Evolutionary conservation across 2,888 invertebrate species (phyloP).

Genomic region (Dorcus hopei): DNA sequence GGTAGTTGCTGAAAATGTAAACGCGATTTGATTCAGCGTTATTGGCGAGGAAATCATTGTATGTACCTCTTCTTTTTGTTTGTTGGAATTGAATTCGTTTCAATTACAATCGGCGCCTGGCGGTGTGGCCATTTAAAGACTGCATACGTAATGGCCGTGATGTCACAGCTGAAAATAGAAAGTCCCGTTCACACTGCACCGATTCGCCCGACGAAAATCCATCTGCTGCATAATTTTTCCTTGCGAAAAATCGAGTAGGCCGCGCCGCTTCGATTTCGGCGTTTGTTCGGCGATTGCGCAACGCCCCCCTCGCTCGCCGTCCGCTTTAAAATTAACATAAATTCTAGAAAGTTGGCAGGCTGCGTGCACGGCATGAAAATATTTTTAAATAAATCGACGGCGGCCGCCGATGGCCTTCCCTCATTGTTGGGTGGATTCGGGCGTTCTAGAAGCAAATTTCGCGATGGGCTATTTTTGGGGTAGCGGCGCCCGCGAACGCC

Average conservation of each 20-base stretch:
- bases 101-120: slow-evolving; percentile 17
- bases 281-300: too few species aligned
- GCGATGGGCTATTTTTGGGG: too few species aligned
- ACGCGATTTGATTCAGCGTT: too few species aligned
- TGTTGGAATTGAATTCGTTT: not conserved
- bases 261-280: too few species aligned
- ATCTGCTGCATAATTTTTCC: not conserved
- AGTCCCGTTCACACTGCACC: slow-evolving; percentile 36
- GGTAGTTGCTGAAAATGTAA: too few species aligned
- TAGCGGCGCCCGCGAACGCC: too few species aligned
- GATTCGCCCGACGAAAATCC: not conserved
- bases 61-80: too few species aligned
- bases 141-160: slow-evolving; percentile 59
- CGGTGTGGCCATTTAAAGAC: slow-evolving; percentile 57
- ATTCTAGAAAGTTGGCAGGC: slow-evolving; percentile 1
- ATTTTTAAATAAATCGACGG: not conserved
- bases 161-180: slow-evolving; percentile 61
- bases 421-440: too few species aligned
- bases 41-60: too few species aligned
- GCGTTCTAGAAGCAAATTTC: too few species aligned
- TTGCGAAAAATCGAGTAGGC: too few species aligned
- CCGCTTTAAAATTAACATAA: not conserved
- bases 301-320: not conserved
- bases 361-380: not conserved
- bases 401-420: too few species aligned